Conservation (phyloP, 2,797 vertebrate species). For the Xenopus petersii region DNA sequence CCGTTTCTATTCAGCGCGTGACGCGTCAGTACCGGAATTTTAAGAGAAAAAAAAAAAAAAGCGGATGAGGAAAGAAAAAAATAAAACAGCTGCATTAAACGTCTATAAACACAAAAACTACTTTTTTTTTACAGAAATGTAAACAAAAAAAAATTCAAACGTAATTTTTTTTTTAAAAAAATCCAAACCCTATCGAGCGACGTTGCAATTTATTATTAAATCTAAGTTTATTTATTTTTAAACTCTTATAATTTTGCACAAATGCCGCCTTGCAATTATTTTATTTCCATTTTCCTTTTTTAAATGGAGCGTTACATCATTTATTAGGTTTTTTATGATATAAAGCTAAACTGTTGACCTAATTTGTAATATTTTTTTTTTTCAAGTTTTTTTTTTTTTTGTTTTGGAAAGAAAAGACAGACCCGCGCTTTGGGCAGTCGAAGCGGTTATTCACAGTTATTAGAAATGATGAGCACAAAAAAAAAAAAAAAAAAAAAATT, state of each 20-base stretch:
- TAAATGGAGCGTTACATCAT: conserved; percentile 65
- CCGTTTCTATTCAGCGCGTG: conserved; percentile 82
- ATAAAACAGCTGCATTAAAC: conserved; percentile 40
- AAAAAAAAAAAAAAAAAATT: conserved; percentile 80
- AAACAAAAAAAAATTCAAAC: conserved; percentile 77
- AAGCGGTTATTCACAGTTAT: conserved; percentile 96
- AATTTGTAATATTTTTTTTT: conserved; percentile 66
- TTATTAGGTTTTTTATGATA: conserved; percentile 63
- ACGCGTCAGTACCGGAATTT: conserved; percentile 94
- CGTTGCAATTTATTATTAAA: conserved; percentile 52
- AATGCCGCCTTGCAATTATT: conserved; percentile 59
- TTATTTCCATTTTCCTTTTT: conserved; percentile 28
- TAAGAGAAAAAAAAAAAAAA: conserved; percentile 83
- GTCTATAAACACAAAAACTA: conserved; percentile 68
- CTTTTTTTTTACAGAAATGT: conserved; percentile 74
- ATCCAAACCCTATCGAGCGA: conserved; percentile 67
- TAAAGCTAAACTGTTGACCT: conserved; percentile 67
- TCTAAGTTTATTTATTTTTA: conserved; percentile 49
- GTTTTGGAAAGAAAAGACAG: conserved; percentile 55
- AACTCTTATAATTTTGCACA: conserved; percentile 50
- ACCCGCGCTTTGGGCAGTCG: conserved; percentile 73
- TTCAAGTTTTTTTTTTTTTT: neutral
- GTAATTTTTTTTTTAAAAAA: conserved; percentile 67
- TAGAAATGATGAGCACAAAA: conserved; percentile 84
- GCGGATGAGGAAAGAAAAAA: conserved; percentile 55